A percentile compares a stretch with the other conserved stretches of the same genome.
Evolutionary conservation across 2,888 invertebrate species (phyloP).

Genomic region (Himalopsyche anomala): DNA sequence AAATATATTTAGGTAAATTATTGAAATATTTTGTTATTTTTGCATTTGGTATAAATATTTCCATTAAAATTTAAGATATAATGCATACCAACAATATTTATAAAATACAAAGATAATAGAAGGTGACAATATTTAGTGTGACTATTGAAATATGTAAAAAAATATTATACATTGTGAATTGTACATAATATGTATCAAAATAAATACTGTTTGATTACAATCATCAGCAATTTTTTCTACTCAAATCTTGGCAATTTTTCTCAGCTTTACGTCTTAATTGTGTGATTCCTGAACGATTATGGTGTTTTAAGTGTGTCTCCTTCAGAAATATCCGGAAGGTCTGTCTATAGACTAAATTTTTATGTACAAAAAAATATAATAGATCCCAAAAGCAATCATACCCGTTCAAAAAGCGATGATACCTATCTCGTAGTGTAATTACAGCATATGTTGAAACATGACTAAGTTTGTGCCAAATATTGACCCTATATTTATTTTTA

Average conservation of each 20-base stretch:
- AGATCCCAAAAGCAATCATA: too few relatives aligned
- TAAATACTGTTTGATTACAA: slow-evolving; percentile 72
- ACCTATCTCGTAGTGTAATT: too few relatives aligned
- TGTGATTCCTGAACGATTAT: neutral
- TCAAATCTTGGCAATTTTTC: slow-evolving; percentile 12
- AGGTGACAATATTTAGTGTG: slow-evolving; percentile 59
- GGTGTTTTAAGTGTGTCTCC: neutral
- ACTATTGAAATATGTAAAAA: slow-evolving; percentile 53
- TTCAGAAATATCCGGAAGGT: too few relatives aligned
- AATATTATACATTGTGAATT: slow-evolving; percentile 48
- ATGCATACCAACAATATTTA: slow-evolving; percentile 17
- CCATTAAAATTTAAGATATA: slow-evolving; percentile 4
- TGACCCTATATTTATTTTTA: too few relatives aligned
- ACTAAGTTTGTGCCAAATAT: too few relatives aligned
- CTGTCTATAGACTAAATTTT: too few relatives aligned
- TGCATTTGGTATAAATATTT: slow-evolving; percentile 19
- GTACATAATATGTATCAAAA: slow-evolving; percentile 69
- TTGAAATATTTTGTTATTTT: slow-evolving; percentile 12
- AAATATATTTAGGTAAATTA: slow-evolving; percentile 4
- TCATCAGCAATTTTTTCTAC: slow-evolving; percentile 69
- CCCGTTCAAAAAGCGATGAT: too few relatives aligned
- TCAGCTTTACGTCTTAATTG: neutral
- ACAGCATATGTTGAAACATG: too few relatives aligned
- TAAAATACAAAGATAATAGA: slow-evolving; percentile 15
- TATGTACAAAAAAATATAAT: too few relatives aligned